phyloP scores from a whole-genome alignment of 2,888 invertebrate genomes.

The Carpatolechia fugitivella region DNA sequence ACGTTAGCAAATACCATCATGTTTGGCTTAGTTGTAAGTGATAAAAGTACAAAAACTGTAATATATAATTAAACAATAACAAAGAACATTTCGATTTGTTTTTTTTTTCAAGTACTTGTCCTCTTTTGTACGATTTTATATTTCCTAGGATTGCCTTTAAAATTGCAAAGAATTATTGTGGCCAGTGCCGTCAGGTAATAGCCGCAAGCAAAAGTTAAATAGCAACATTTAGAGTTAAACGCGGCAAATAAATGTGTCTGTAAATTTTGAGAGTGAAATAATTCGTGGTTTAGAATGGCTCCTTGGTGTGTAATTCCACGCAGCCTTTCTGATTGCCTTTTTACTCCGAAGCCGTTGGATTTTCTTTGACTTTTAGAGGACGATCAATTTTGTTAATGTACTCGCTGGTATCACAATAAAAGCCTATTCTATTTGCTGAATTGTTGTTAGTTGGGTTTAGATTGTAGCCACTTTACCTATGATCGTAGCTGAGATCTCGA shows the following conservation, averaged over 20 bases:
- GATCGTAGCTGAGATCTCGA: too few relatives aligned
- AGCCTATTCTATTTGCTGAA: not conserved
- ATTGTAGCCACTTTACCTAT: too few relatives aligned
- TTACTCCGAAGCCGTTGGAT: conserved; percentile 12
- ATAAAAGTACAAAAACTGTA: too few relatives aligned
- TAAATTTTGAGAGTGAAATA: conserved; percentile 13
- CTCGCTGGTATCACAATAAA: not conserved
- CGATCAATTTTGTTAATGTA: conserved; percentile 9
- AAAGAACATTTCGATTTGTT: too few relatives aligned
- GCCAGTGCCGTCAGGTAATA: too few relatives aligned
- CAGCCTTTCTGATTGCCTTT: conserved; percentile 14
- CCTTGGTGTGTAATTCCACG: conserved; percentile 17
- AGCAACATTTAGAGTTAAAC: not conserved
- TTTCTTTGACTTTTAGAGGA: conserved; percentile 2
- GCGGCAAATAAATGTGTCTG: not conserved
- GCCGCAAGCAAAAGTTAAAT: not conserved
- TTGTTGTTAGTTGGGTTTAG: not conserved
- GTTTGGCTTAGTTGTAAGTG: too few relatives aligned
- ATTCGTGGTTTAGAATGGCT: conserved; percentile 17
- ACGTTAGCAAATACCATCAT: too few relatives aligned
- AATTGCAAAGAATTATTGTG: not conserved
- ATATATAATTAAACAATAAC: too few relatives aligned
- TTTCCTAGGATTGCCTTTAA: too few relatives aligned
- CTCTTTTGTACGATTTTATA: too few relatives aligned
- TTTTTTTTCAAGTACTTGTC: too few relatives aligned